Base-by-base conservation (phyloP, 1,140 invertebrate genomes). In the Coboldia fuscipes region DNA sequence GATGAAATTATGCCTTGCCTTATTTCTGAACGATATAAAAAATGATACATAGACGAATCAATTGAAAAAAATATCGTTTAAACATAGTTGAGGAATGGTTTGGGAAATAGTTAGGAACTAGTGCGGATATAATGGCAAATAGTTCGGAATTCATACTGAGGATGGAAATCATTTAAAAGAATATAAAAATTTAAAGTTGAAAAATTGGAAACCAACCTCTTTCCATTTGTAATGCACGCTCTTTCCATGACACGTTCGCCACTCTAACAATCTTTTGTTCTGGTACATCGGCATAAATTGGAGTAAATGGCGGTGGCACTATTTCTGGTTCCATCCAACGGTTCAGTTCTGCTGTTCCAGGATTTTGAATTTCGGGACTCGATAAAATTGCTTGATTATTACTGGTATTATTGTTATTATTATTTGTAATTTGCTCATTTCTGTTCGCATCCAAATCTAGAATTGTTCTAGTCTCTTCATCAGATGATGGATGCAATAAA, bases 141-240 rank as follows among this genome's bases (percentile, higher is more conserved):
- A 8, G 7, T 24, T 15, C 6, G 27, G 14, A 8, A 8, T 29
- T 29, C 27, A 10, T 29, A 29, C 27, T 13, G n/a, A n/a, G n/a
- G n/a, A 29, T 6, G 8, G 8, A 13, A 29, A 29, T 29, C 27
- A 29, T 10, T 29, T 10, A 29, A 8, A 13, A 5, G n/a, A 29
- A 12, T 23, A 23, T 23, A 23, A 7, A 7, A 6, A 7, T 23
- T 23, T 23, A 12, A 12, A 7, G 27, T n/a, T 9, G 6, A 8
- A 10, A 13, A 29, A 29, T 10, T 29, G 8, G 27, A 29, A 29
- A 29, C 6, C 8, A 16, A 60, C 59, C 60, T 58, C 54, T 59
- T 42, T 62, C 60, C 22, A 61, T 43, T 41, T 61, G 58, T 36
- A 60, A 37, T 4, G 57, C 60, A 24, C 57, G 43, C 36, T 61